Evolutionary conservation across 2,113 vertebrate species (phyloP).

Genomic region (Xiphorhynchus elegans): DNA sequence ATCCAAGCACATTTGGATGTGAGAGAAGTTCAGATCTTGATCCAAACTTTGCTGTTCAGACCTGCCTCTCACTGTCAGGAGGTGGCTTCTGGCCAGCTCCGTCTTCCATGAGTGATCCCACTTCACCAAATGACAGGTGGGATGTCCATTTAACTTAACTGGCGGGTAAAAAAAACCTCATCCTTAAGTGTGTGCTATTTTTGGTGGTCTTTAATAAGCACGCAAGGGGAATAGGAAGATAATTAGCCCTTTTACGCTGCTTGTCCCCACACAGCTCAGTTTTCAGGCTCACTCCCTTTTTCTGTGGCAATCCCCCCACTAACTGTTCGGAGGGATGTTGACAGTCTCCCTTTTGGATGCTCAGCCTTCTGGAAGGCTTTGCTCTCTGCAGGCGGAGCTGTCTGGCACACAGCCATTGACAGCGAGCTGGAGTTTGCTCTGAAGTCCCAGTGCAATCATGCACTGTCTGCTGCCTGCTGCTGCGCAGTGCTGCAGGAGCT

Average conservation of each 20-base stretch:
- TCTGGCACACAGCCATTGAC: slow-evolving; percentile 52
- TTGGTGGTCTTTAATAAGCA: slow-evolving; percentile 24
- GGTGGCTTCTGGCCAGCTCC: slow-evolving; percentile 41
- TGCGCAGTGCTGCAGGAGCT: slow-evolving; percentile 54
- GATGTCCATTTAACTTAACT: slow-evolving; percentile 21
- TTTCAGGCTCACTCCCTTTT: slow-evolving; percentile 30
- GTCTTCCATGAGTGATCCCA: slow-evolving; percentile 30
- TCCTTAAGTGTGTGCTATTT: slow-evolving; percentile 40
- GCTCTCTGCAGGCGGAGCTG: slow-evolving; percentile 28
- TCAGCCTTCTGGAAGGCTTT: slow-evolving; percentile 49
- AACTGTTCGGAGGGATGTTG: slow-evolving; percentile 48
- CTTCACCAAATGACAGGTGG: slow-evolving; percentile 30
- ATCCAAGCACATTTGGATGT: slow-evolving; percentile 22
- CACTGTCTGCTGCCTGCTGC: slow-evolving; percentile 62
- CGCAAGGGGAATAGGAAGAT: neutral
- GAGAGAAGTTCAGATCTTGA: slow-evolving; percentile 44
- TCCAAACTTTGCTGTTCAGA: slow-evolving; percentile 54
- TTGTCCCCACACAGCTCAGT: slow-evolving; percentile 1
- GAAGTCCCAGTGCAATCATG: slow-evolving; percentile 69
- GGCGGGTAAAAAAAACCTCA: neutral
- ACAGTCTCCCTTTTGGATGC: slow-evolving; percentile 48
- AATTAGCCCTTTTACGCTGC: slow-evolving; percentile 27
- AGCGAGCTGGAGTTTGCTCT: slow-evolving; percentile 58
- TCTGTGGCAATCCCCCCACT: neutral
- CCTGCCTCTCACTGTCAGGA: slow-evolving; percentile 12